Evolutionary conservation across 2,797 vertebrate species (phyloP).

Genomic region (Parotocinclus haroldoi): DNA sequence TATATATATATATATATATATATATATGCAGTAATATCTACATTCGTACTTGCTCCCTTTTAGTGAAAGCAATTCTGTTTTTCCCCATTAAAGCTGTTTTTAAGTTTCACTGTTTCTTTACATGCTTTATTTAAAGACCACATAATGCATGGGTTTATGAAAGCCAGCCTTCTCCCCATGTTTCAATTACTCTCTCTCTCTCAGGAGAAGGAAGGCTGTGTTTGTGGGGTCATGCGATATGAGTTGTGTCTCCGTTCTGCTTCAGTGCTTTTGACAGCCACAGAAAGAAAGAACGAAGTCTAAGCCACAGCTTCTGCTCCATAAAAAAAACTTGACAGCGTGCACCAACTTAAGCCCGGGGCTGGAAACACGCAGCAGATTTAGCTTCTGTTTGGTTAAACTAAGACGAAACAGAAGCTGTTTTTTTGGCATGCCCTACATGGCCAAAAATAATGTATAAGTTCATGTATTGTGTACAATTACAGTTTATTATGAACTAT

Average conservation of each 20-base stretch:
- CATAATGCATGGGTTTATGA: conserved; percentile 15
- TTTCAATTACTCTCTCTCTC: conserved; percentile 4
- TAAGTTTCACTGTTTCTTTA: conserved; percentile 1
- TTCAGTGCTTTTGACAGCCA: conserved; percentile 10
- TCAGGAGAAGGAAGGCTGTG: conserved; percentile 21
- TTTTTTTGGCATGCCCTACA: too few species aligned
- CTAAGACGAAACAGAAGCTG: too few species aligned
- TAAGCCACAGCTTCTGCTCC: conserved; percentile 8
- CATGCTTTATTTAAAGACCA: conserved; percentile 18
- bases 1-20: too few species aligned
- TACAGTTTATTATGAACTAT: too few species aligned
- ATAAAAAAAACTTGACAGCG: neutral
- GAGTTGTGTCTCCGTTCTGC: neutral
- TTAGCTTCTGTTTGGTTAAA: too few species aligned
- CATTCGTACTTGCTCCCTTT: too few species aligned
- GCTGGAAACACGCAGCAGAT: too few species aligned
- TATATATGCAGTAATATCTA: neutral
- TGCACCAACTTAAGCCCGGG: too few species aligned
- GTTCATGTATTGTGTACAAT: too few species aligned
- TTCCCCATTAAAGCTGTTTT: conserved; percentile 26
- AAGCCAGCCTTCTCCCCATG: neutral
- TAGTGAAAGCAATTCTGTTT: neutral
- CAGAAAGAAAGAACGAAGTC: neutral
- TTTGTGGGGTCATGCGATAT: neutral
- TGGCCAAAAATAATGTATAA: too few species aligned